A percentile compares a stretch with the other conserved stretches of the same genome.
These are phyloP conservation scores for Temnothorax longispinosus DNA, from an alignment of 1,140 invertebrate genomes.

Conservation along the genomic window DNA sequence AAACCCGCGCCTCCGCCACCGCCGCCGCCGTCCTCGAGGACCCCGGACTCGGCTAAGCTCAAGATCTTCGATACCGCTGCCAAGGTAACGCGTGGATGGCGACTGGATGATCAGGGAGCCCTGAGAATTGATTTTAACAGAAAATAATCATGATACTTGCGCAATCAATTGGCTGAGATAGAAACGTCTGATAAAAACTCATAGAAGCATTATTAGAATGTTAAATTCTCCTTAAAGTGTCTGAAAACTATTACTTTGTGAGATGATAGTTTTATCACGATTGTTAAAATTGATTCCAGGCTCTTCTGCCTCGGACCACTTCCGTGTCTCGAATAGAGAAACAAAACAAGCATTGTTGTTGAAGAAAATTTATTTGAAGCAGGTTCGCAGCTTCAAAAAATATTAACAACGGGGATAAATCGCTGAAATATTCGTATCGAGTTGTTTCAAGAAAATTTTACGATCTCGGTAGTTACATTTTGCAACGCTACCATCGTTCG, in stretches of 20 bases:
- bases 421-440: background rate
- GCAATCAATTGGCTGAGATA: background rate
- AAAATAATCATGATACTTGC: background rate
- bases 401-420: background rate
- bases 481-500: background rate
- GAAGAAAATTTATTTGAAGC: background rate
- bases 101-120: background rate
- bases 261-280: background rate
- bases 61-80: constrained; percentile 87
- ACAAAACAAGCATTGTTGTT: background rate
- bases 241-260: background rate
- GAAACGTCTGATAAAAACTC: background rate
- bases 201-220: background rate
- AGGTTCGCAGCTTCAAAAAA: background rate
- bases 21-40: constrained; percentile 76
- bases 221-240: background rate
- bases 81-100: constrained; percentile 81
- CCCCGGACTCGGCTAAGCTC: constrained; percentile 82
- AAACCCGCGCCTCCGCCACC: constrained; percentile 80
- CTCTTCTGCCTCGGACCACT: constrained; percentile 28
- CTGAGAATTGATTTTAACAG: constrained; percentile 11
- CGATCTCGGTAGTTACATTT: background rate
- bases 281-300: constrained; percentile 20
- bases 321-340: constrained; percentile 71
- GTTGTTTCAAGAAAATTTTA: background rate